A percentile compares a stretch with the other conserved stretches of the same genome.
Evolutionary conservation across 2,888 invertebrate species (phyloP).

Genomic region (Spodoptera picta): DNA sequence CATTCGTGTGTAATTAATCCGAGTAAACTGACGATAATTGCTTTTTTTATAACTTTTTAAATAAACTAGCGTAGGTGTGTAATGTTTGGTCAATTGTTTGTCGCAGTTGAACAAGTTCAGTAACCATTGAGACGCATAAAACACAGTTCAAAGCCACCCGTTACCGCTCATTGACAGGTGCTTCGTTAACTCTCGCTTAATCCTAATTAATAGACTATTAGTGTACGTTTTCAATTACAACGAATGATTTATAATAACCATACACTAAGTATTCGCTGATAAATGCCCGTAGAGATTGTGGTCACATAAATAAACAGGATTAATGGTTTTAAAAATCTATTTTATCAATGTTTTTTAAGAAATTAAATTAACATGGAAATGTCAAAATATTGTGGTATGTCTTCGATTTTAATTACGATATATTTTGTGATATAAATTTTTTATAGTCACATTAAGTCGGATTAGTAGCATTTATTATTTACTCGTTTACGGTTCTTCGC

Average conservation of each 20-base stretch:
- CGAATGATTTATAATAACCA: constrained; percentile 76
- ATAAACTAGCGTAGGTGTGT: constrained; percentile 20
- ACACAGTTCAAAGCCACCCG: constrained; percentile 63
- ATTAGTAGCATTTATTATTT: constrained; percentile 18
- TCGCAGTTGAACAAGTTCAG: constrained; percentile 47
- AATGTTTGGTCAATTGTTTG: constrained; percentile 52
- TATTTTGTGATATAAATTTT: constrained; percentile 42
- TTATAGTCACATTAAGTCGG: constrained; percentile 32
- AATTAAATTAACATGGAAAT: constrained; percentile 44
- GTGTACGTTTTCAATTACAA: constrained; percentile 84
- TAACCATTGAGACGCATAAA: constrained; percentile 52
- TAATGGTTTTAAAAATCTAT: constrained; percentile 60
- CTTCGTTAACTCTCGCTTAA: constrained; percentile 80
- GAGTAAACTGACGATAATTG: constrained; percentile 30
- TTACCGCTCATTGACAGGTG: constrained; percentile 71
- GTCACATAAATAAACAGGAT: constrained; percentile 67
- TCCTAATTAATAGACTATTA: constrained; percentile 86
- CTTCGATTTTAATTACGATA: constrained; percentile 30
- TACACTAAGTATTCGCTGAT: constrained; percentile 67
- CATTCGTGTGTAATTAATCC: constrained; percentile 49
- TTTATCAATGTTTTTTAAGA: constrained; percentile 34
- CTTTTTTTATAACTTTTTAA: constrained; percentile 38
- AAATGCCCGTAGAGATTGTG: constrained; percentile 69
- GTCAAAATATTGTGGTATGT: constrained; percentile 35
- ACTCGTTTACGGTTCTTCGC: constrained; percentile 23